phyloP scores from a whole-genome alignment of 2,113 vertebrate species.

The Crypturellus undulatus region DNA sequence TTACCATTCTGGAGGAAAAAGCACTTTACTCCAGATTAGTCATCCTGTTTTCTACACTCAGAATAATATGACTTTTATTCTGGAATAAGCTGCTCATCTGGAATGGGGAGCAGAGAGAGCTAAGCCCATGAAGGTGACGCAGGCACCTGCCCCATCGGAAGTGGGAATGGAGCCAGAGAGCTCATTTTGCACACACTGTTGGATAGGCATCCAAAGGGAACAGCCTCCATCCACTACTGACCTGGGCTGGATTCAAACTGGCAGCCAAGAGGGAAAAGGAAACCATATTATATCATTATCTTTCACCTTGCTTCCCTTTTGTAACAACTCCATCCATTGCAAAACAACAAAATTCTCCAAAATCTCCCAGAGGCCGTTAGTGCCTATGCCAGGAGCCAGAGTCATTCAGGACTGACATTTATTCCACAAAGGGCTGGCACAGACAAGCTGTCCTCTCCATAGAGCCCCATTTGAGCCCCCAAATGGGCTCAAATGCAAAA shows the following conservation, averaged over 20 bases:
- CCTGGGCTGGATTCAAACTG: slow-evolving; percentile 56
- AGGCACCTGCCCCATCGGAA: slow-evolving; percentile 55
- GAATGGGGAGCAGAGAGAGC: neutral
- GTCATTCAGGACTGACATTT: neutral
- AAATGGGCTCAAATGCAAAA: slow-evolving; percentile 40
- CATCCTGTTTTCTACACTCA: neutral
- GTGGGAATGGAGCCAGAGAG: neutral
- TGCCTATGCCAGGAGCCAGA: accelerated
- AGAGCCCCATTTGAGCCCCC: too few species aligned
- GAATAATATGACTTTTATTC: neutral
- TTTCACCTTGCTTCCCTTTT: slow-evolving; percentile 55
- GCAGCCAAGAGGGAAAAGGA: slow-evolving; percentile 62
- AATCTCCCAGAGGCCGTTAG: neutral
- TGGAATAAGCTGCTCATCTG: neutral
- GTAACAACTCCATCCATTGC: slow-evolving; percentile 30
- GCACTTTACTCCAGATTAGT: neutral
- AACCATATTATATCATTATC: slow-evolving; percentile 57
- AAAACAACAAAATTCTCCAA: slow-evolving; percentile 37
- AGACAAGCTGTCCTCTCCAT: neutral
- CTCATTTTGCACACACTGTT: neutral
- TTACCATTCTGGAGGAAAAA: neutral
- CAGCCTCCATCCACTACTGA: neutral
- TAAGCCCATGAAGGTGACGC: neutral
- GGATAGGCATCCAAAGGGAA: slow-evolving; percentile 22
- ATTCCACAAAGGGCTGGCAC: accelerated